Conservation (phyloP, 2,797 vertebrate species). For the Loriculus beryllinus region DNA sequence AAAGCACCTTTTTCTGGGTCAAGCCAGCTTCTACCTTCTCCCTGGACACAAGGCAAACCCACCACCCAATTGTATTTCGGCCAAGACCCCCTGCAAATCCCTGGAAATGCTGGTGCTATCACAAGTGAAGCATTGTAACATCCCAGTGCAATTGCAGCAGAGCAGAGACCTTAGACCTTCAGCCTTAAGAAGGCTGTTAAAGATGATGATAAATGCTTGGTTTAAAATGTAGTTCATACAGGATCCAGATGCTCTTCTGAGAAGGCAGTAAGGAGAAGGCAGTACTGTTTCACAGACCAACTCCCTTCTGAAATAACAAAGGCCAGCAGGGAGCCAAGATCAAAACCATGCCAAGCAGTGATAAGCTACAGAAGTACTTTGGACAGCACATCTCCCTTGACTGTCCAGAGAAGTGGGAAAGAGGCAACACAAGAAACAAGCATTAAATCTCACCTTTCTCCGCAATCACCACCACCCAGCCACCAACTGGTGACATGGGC, state of each 20-base stretch:
- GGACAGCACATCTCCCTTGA: background rate
- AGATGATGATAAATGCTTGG: background rate
- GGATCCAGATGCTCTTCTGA: background rate
- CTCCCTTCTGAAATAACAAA: background rate
- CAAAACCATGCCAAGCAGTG: background rate
- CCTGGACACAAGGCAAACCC: background rate
- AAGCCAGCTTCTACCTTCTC: background rate
- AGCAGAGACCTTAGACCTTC: background rate
- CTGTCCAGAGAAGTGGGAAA: background rate
- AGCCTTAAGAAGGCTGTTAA: background rate
- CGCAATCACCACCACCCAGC: background rate
- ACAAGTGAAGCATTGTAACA: background rate
- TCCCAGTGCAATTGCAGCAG: background rate
- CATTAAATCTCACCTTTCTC: background rate
- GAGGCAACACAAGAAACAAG: background rate
- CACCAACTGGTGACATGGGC: fast-evolving
- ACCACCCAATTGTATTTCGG: background rate
- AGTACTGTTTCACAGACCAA: background rate
- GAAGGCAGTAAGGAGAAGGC: background rate
- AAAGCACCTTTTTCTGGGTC: background rate
- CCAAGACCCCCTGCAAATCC: background rate
- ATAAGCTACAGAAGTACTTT: background rate
- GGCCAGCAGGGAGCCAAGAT: background rate
- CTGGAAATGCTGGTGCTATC: background rate
- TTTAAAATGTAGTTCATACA: background rate